Evolutionary conservation across 2,888 invertebrate species (phyloP), one percentile per base, ranked within the genome.

Genomic region (Brachyopa scutellaris): DNA sequence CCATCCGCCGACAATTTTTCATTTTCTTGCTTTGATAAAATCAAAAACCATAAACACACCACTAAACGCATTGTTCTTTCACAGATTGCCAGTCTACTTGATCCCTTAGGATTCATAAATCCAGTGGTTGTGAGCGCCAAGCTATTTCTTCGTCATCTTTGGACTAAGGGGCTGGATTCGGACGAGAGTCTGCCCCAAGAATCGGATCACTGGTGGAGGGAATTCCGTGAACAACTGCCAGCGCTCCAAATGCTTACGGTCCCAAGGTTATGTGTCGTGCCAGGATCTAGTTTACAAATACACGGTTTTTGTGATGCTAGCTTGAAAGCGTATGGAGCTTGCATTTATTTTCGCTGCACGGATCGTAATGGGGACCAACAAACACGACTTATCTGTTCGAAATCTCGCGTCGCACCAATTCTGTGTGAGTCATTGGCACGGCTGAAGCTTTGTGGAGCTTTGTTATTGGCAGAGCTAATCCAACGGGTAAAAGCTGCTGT

Each of bases 391-490:
- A n/a, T 84, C 1, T 31, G 31, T 8, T 49, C 83, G 0, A 80
- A 79, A 53, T 72, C 76, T 15, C 42, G 29, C n/a, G 47, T 84
- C 1, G 79, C 73, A 0, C 79, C 80, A 51, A 40, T 40, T 8
- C 23, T 47, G 9, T 49, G 26, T 17, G 57, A 40, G 29, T 57
- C 40, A 5, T 42, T 57, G 13, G 57, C 88, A 6, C 36, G 85
- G 9, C 55, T 88, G n/a, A 87, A 88, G 49, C 76, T 88, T 0
- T 86, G 86, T 55, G 86, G 79, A n/a, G 87, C 88, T 2, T 26
- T 85, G 2, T 49, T 87, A 7, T 42, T 86, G 3, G 53, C 86
- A 8, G 57, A 84, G 49, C 67, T 87, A 11, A 7, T 84, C n/a
- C 47, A 45, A 2, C 53, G 67, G 8, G 80, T 85, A 0, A 55